Conservation (phyloP, 2,888 invertebrate genomes). For the Cacoxenus indagator region DNA sequence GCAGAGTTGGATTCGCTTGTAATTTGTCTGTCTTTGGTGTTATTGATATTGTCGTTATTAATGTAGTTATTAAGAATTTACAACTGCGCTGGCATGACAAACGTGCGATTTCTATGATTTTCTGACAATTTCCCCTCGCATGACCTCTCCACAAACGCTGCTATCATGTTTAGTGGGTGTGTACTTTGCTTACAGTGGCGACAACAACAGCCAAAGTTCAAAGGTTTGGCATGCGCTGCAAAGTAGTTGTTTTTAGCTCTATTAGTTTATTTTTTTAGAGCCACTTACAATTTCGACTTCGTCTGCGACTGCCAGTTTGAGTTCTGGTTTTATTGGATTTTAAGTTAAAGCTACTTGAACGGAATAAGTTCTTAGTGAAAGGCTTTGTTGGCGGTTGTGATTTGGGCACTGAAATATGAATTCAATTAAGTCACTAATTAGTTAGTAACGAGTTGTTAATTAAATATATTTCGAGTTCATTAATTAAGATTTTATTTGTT, state of each 20-base stretch:
- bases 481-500: neutral
- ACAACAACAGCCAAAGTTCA: conserved; percentile 14
- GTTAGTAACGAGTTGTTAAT: conserved; percentile 15
- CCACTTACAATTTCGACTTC: too few species aligned
- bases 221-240: conserved; percentile 20
- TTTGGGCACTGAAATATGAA: conserved; percentile 3
- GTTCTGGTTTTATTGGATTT: conserved; percentile 2
- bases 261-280: neutral
- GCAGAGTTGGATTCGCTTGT: neutral
- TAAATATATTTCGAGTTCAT: neutral
- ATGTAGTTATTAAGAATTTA: conserved; percentile 63
- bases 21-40: conserved; percentile 17
- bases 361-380: conserved; percentile 3
- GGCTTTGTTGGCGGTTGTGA: conserved; percentile 7
- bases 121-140: neutral
- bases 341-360: neutral
- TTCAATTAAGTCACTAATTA: conserved; percentile 15
- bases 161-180: too few species aligned
- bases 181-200: neutral
- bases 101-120: conserved; percentile 4
- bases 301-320: neutral
- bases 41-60: conserved; percentile 50
- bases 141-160: neutral
- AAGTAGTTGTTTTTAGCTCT: neutral
- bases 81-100: conserved; percentile 52